Evolutionary conservation across 2,797 vertebrate species (phyloP).

Genomic region (Gila robusta): DNA sequence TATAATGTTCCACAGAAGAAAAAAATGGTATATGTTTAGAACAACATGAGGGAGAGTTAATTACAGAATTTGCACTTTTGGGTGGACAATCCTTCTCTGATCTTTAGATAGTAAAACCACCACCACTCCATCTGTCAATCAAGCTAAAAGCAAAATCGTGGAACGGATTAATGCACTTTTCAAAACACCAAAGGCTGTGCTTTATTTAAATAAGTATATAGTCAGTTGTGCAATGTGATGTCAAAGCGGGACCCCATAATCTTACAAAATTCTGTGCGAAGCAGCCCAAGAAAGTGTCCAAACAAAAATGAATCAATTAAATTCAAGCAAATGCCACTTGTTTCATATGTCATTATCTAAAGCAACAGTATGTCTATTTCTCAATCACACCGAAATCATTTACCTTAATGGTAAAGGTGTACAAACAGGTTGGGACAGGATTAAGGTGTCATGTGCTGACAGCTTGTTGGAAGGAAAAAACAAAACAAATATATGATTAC

Average conservation of each 20-base stretch:
- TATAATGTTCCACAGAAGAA: background rate
- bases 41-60: background rate
- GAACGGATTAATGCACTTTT: background rate
- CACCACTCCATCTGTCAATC: background rate
- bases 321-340: background rate
- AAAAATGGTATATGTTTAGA: background rate
- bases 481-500: background rate
- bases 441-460: slow-evolving; percentile 91
- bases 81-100: background rate
- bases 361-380: background rate
- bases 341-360: background rate
- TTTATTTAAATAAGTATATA: background rate
- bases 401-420: slow-evolving; percentile 98
- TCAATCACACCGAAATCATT: background rate
- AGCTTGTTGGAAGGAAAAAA: slow-evolving; percentile 78
- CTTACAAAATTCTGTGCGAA: background rate
- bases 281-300: background rate
- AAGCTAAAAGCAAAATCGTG: background rate
- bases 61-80: background rate
- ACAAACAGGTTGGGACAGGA: slow-evolving; percentile 95
- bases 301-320: background rate
- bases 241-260: background rate
- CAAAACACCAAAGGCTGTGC: background rate
- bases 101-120: background rate
- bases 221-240: too few relatives aligned